These are phyloP conservation scores for Apis dorsata DNA, from an alignment of 1,140 invertebrate species.

Conservation along the genomic window DNA sequence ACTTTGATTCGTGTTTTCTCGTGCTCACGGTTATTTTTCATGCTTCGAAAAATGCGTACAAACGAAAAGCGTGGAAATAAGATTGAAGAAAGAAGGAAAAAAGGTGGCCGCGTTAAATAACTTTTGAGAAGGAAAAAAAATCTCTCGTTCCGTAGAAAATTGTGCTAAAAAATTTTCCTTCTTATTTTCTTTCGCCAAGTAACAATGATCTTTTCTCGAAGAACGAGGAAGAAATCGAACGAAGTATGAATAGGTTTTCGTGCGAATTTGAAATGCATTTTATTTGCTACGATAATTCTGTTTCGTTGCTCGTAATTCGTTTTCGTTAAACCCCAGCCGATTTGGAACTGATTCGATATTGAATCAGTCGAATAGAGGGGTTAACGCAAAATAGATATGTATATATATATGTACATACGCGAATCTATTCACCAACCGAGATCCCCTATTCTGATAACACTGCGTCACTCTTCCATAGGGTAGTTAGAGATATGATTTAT, in stretches of 20 bases:
- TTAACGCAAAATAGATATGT: constrained; percentile 54
- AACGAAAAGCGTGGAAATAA: neutral
- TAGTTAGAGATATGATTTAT: constrained; percentile 37
- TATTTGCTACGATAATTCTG: constrained; percentile 18
- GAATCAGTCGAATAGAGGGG: constrained; percentile 53
- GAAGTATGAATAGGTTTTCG: too few species aligned
- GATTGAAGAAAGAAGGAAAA: neutral
- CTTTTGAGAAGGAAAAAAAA: neutral
- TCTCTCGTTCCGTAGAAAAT: neutral
- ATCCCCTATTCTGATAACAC: constrained; percentile 52
- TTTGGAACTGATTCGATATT: constrained; percentile 51
- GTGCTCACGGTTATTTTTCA: neutral
- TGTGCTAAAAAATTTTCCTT: constrained; percentile 3
- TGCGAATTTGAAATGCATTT: neutral
- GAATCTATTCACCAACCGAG: constrained; percentile 51
- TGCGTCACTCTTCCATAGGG: constrained; percentile 39
- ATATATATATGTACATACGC: constrained; percentile 58
- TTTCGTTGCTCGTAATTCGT: constrained; percentile 40
- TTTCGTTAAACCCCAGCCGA: constrained; percentile 49
- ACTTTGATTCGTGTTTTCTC: neutral
- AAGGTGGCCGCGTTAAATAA: neutral
- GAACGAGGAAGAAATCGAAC: too few species aligned
- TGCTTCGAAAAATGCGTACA: neutral
- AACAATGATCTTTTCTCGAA: too few species aligned
- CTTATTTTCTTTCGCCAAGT: neutral